phyloP scores from a whole-genome alignment of 2,888 invertebrate species.

The Caenorhabditis auriculariae region DNA sequence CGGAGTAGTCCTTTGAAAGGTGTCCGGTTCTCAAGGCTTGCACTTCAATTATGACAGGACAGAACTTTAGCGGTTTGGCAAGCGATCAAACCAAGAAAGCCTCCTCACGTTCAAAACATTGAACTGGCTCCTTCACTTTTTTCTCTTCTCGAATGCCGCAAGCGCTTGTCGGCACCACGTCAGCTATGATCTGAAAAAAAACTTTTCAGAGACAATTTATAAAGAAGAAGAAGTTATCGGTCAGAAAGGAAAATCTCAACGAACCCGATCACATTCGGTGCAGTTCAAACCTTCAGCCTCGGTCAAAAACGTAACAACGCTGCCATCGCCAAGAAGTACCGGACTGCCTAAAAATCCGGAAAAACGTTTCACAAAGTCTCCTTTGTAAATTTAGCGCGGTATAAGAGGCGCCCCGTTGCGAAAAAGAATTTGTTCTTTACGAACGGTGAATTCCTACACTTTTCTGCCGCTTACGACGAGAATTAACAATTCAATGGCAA shows the following conservation, averaged over 20 bases:
- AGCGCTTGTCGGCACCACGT: conserved; percentile 40
- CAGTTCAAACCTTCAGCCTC: conserved; percentile 53
- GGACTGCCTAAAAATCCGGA: conserved; percentile 53
- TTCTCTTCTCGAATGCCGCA: conserved; percentile 51
- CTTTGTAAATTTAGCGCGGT: no score
- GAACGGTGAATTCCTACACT: no score
- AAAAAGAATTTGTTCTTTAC: no score
- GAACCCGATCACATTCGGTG: conserved; percentile 43
- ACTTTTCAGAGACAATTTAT: conserved; percentile 3
- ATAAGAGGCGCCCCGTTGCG: no score
- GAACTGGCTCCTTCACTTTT: conserved; percentile 38
- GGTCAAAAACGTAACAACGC: conserved; percentile 45
- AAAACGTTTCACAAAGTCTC: no score
- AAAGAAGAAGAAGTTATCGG: not conserved
- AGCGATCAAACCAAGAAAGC: not conserved
- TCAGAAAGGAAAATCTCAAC: conserved; percentile 1
- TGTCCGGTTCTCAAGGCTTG: no score
- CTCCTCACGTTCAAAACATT: conserved; percentile 37
- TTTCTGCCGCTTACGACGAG: no score
- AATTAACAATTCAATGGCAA: no score
- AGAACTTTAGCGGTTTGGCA: not conserved
- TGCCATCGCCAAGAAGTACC: conserved; percentile 33
- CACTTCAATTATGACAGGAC: no score
- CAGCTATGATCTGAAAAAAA: conserved; percentile 7
- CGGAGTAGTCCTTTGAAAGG: no score